These are phyloP conservation scores for Xylota sylvarum DNA, from an alignment of 2,888 invertebrate genomes.

Conservation along the genomic window DNA sequence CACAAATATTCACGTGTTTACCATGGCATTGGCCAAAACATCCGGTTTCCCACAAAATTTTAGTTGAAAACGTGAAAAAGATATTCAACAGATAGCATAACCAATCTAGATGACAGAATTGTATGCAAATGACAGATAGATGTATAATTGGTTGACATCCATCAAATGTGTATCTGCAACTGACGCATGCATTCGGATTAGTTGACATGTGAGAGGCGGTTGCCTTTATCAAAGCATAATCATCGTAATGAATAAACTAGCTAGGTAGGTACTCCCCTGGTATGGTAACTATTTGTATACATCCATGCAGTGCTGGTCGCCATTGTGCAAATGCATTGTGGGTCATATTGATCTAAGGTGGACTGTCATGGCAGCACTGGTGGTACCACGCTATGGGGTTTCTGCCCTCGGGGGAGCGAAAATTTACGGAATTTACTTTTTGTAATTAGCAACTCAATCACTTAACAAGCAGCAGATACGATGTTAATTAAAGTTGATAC, in stretches of 20 bases:
- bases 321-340: background rate
- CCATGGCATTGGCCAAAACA: slow-evolving; percentile 29
- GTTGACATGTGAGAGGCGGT: slow-evolving; percentile 18
- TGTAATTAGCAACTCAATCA: slow-evolving; percentile 57
- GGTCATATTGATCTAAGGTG: slow-evolving; percentile 11
- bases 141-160: slow-evolving; percentile 41
- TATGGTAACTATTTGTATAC: background rate
- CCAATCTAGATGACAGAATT: no score
- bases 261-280: background rate
- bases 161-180: background rate
- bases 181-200: slow-evolving; percentile 10
- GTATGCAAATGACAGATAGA: slow-evolving; percentile 37
- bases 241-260: background rate
- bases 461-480: slow-evolving; percentile 14
- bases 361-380: slow-evolving; percentile 4
- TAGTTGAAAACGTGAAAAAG: background rate
- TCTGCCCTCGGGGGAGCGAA: slow-evolving; percentile 28
- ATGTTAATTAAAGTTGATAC: slow-evolving; percentile 47
- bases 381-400: slow-evolving; percentile 6
- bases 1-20: slow-evolving; percentile 23
- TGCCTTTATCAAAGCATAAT: slow-evolving; percentile 5
- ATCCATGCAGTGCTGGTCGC: background rate
- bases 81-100: no score
- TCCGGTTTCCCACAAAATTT: slow-evolving; percentile 24
- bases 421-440: slow-evolving; percentile 37